A percentile compares a stretch with the other conserved stretches of the same genome.
Evolutionary conservation across 2,113 vertebrate species (phyloP).

Genomic region (Calypte anna): DNA sequence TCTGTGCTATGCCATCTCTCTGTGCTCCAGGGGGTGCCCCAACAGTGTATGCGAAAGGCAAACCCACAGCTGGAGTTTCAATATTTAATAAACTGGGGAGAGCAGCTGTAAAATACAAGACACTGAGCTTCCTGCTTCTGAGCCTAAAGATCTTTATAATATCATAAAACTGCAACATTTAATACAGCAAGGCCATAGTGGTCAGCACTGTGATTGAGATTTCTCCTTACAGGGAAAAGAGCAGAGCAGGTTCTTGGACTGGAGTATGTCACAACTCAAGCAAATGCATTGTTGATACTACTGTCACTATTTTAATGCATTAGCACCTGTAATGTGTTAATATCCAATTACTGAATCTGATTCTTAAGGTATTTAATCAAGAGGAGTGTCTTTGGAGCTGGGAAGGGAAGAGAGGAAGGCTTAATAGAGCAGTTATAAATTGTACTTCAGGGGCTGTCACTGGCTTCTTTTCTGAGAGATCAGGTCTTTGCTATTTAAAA

Average conservation of each 20-base stretch:
- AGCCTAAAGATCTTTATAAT: background rate
- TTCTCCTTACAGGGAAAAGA: background rate
- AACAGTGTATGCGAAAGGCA: background rate
- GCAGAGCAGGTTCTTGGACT: background rate
- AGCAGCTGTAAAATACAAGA: background rate
- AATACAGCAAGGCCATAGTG: background rate
- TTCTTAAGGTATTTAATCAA: background rate
- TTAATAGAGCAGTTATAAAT: background rate
- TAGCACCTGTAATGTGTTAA: background rate
- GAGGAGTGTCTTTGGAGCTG: background rate
- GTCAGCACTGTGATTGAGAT: background rate
- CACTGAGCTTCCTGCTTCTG: background rate
- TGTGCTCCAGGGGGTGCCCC: background rate
- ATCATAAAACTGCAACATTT: background rate
- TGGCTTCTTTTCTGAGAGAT: background rate
- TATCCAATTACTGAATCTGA: background rate
- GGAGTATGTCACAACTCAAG: background rate
- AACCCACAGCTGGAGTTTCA: background rate
- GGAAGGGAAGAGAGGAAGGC: rapidly evolving
- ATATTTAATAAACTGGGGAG: background rate
- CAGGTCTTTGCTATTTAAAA: background rate
- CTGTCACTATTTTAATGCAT: background rate
- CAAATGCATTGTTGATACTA: background rate
- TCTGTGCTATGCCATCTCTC: background rate
- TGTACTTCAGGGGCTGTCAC: background rate